Conservation (phyloP, 2,113 vertebrate species). For the Paramormyrops kingsleyae region DNA sequence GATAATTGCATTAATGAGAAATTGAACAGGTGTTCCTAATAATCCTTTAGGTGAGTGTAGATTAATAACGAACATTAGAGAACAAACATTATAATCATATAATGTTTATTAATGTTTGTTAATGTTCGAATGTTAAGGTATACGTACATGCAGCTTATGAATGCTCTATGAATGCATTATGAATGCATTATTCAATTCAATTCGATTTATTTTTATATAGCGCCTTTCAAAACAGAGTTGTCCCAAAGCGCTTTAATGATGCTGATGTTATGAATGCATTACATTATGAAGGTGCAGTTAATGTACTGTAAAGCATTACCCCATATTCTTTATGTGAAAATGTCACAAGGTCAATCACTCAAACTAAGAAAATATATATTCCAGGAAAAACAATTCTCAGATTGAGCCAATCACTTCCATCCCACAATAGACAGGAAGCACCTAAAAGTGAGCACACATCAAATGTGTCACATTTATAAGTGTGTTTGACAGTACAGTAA, state of each 20-base stretch:
- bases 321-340: neutral
- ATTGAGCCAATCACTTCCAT: neutral
- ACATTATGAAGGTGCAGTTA: neutral
- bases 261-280: neutral
- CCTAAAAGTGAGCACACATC: neutral
- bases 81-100: neutral
- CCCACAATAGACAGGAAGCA: neutral
- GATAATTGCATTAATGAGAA: too few relatives aligned
- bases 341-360: neutral
- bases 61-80: neutral
- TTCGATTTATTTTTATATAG: too few relatives aligned
- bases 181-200: neutral
- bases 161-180: neutral
- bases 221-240: too few relatives aligned
- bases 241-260: too few relatives aligned
- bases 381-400: neutral
- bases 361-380: neutral
- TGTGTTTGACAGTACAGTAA: neutral
- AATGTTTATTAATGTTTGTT: neutral
- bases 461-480: neutral
- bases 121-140: neutral
- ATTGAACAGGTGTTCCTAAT: too few relatives aligned
- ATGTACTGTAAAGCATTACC: neutral
- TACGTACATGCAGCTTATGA: neutral
- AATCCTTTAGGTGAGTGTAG: too few relatives aligned